A percentile compares a stretch with the other conserved stretches of the same genome.
Conservation (phyloP, 2,113 vertebrate genomes). For the Actenoides lindsayi region DNA sequence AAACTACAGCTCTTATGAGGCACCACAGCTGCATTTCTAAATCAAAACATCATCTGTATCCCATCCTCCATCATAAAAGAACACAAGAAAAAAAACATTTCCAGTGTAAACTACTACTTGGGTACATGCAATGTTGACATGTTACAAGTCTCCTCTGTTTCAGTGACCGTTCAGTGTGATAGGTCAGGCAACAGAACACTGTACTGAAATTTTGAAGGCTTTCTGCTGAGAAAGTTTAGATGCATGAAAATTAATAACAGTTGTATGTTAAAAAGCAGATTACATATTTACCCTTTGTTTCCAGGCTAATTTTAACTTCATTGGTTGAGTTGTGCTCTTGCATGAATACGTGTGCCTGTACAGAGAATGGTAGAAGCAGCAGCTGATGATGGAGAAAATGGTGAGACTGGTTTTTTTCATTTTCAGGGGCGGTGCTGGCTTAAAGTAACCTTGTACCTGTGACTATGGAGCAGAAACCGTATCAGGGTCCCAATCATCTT, state of each 20-base stretch:
- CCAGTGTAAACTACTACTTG: not conserved
- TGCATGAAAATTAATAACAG: not conserved
- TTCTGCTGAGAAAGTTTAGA: not conserved
- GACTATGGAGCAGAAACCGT: not conserved
- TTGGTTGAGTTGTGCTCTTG: not conserved
- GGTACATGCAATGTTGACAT: accelerated
- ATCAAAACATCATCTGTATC: not conserved
- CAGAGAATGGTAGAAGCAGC: not conserved
- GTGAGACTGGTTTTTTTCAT: not conserved
- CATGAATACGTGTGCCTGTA: not conserved
- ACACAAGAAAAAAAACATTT: not conserved
- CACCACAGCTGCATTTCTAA: not conserved
- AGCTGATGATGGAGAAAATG: not conserved
- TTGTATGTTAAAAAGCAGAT: not conserved
- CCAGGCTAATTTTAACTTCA: not conserved
- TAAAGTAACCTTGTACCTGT: not conserved
- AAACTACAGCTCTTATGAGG: not conserved
- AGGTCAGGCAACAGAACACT: not conserved
- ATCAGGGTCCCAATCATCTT: not conserved
- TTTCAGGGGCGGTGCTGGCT: not conserved
- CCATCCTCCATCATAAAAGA: not conserved
- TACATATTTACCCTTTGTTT: not conserved
- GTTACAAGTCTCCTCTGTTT: not conserved
- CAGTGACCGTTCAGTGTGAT: not conserved
- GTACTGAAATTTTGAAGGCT: not conserved